Conservation (phyloP, 2,888 invertebrate genomes). For the Sarcophaga variegata region DNA sequence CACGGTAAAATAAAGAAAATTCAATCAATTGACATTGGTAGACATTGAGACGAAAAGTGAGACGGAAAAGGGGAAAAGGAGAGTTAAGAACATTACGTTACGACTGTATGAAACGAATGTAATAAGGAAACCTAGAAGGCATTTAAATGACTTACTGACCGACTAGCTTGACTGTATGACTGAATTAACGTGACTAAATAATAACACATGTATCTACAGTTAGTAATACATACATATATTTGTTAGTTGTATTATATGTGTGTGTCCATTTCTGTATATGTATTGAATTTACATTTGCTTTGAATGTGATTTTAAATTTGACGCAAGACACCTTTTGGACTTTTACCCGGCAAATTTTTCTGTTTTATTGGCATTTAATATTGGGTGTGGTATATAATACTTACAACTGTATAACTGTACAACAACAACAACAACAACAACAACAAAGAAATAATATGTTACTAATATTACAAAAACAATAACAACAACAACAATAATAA, state of each 20-base stretch:
- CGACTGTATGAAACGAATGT: too few relatives aligned
- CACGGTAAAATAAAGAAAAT: too few relatives aligned
- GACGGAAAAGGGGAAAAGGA: too few relatives aligned
- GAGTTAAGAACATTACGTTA: slow-evolving; percentile 19
- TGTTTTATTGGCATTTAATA: slow-evolving; percentile 16
- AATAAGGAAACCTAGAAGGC: too few relatives aligned
- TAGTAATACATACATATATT: too few relatives aligned
- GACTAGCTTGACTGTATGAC: slow-evolving; percentile 27
- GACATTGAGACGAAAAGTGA: slow-evolving; percentile 46
- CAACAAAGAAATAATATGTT: too few relatives aligned
- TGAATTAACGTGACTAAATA: not conserved
- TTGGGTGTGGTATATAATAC: slow-evolving; percentile 57
- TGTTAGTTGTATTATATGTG: not conserved
- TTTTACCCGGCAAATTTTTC: too few relatives aligned
- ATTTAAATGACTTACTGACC: slow-evolving; percentile 38
- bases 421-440: too few relatives aligned
- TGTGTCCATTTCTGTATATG: slow-evolving; percentile 11
- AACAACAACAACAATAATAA: too few relatives aligned
- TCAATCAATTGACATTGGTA: slow-evolving; percentile 56
- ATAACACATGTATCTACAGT: too few relatives aligned
- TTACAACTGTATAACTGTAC: too few relatives aligned
- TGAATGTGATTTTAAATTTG: slow-evolving; percentile 54
- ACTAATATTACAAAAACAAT: too few relatives aligned
- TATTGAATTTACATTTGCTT: slow-evolving; percentile 54
- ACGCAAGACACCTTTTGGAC: slow-evolving; percentile 42